Evolutionary conservation across 1,140 invertebrate genomes (phyloP), one percentile per base, ranked within the genome.

Genomic region (Drosophila ercepeae): DNA sequence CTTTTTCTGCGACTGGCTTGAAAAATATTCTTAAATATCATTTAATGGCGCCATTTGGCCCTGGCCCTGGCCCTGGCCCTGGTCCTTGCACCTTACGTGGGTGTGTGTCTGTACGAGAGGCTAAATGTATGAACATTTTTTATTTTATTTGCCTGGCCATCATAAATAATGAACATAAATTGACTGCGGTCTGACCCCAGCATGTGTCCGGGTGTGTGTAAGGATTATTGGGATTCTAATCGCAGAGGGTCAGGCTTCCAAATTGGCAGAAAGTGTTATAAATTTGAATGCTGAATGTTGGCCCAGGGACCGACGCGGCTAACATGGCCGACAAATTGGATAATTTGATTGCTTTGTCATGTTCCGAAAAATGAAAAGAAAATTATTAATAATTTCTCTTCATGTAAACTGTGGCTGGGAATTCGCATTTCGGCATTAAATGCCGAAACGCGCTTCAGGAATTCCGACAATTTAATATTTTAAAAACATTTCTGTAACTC

Each of bases 101-200:
- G 9, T 13, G n/a, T 29, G 25, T 42, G 25, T 52, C 25, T 53
- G 49, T 59, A 9, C n/a, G n/a, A 39, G 14, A 45, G 29, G 45
- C 16, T 46, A 29, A 67, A 21, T 68, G 50, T 67, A 65, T 64
- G 59, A 27, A 42, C 48, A 65, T 65, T 67, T 79, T 64, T 75
- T 53, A 78, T 78, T 59, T 79, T 59, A 77, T 65, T 59, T 32
- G 29, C 27, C 25, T 25, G 54, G 41, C 54, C 70, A 65, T 59
- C 60, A 75, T 72, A 75, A 75, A 83, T 79, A 84, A 79, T 79
- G 59, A 69, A 74, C 58, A 82, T 53, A 69, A 84, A 71, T 78
- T 71, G 59, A 54, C 52, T 55, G 57, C 27, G 49, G 46, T 21
- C 39, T 61, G 68, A 59, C 68, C 65, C 36, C 67, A 60, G 48